Evolutionary conservation across 2,888 invertebrate species (phyloP).

Genomic region (Tinea semifulvella): DNA sequence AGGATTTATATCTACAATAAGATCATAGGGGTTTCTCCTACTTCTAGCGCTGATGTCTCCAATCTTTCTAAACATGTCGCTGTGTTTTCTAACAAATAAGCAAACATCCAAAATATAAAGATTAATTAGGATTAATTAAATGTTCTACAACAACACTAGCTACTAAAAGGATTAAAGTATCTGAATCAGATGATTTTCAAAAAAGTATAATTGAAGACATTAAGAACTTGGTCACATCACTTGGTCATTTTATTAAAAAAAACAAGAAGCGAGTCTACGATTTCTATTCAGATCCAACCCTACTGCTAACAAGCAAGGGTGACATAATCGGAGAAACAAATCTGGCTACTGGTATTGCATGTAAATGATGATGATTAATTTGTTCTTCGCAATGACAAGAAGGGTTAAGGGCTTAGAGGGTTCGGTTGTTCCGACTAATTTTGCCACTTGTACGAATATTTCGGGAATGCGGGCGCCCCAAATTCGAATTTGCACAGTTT

Average conservation of each 20-base stretch:
- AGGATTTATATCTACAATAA: too few species aligned
- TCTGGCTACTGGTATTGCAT: conserved; percentile 63
- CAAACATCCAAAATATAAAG: too few species aligned
- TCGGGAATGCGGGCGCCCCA: conserved; percentile 35
- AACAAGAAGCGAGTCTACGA: neutral
- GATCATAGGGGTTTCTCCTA: too few species aligned
- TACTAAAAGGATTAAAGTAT: too few species aligned
- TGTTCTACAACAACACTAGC: too few species aligned
- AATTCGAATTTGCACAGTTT: conserved; percentile 43
- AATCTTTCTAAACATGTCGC: too few species aligned
- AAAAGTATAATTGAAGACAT: neutral
- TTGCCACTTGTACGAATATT: conserved; percentile 51
- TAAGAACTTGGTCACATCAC: neutral
- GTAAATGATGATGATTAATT: conserved; percentile 68
- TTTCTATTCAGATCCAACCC: conserved; percentile 41
- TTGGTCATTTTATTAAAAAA: neutral
- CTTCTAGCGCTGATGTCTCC: too few species aligned
- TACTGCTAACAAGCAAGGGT: conserved; percentile 54
- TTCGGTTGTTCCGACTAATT: conserved; percentile 34
- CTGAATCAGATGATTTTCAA: too few species aligned
- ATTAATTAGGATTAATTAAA: too few species aligned
- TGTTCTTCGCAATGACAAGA: conserved; percentile 63
- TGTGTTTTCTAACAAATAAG: too few species aligned
- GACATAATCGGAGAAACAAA: conserved; percentile 66
- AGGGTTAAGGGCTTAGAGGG: conserved; percentile 56